Percentiles rank a stretch among this genome's conserved stretches.
Conservation (phyloP, 1,140 invertebrate species). For the Diuraphis noxia region DNA sequence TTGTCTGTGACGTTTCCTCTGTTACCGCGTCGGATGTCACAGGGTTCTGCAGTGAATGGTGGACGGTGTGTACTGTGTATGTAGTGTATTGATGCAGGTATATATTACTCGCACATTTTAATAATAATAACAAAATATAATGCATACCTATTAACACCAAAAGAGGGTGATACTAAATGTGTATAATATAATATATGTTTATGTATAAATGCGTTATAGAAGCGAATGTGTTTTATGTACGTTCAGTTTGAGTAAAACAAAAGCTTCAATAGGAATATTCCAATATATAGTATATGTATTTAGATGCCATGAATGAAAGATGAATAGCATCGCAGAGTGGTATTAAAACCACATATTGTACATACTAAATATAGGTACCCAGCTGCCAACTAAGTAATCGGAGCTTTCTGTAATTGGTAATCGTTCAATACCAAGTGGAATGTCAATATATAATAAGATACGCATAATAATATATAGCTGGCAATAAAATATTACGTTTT, state of each 20-base stretch:
- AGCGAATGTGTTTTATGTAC: not conserved
- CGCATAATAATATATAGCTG: not conserved
- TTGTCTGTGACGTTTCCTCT: constrained; percentile 18
- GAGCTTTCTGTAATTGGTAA: not conserved
- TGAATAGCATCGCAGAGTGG: not conserved
- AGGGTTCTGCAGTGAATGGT: not conserved
- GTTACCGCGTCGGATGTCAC: constrained; percentile 10
- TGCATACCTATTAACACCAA: not conserved
- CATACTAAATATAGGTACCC: too few species aligned
- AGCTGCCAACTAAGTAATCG: not conserved
- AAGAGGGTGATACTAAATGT: not conserved
- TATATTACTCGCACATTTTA: not conserved
- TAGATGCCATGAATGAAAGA: not conserved
- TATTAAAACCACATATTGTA: not conserved
- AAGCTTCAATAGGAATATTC: not conserved
- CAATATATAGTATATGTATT: not conserved
- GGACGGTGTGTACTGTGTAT: too few species aligned
- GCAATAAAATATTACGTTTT: not conserved
- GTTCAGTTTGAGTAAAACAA: not conserved
- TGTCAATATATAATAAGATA: not conserved
- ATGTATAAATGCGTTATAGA: not conserved
- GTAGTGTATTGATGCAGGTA: not conserved
- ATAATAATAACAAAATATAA: not conserved
- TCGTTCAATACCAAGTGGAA: not conserved
- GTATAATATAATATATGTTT: not conserved